Evolutionary conservation across 2,113 vertebrate genomes (phyloP).

Genomic region (Aphyosemion australe): DNA sequence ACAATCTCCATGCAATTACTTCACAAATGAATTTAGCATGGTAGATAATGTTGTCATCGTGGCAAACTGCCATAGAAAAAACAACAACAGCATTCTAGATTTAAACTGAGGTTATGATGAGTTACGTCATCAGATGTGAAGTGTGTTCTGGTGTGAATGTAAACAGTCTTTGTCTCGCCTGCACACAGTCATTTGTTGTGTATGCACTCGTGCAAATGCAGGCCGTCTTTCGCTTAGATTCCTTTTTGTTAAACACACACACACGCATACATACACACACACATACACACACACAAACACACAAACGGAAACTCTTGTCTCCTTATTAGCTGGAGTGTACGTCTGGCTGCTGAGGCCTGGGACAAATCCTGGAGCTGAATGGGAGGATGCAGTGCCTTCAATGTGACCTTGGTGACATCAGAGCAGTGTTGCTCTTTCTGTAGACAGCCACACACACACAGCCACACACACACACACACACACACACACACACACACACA

Average conservation of each 20-base stretch:
- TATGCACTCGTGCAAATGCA: slow-evolving; percentile 36
- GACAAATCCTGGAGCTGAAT: slow-evolving; percentile 48
- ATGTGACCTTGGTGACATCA: slow-evolving; percentile 69
- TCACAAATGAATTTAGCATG: slow-evolving; percentile 24
- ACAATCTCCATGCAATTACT: slow-evolving; percentile 18
- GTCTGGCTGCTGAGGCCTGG: slow-evolving; percentile 27
- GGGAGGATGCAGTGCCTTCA: slow-evolving; percentile 58
- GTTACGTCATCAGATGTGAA: slow-evolving; percentile 21
- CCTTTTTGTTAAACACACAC: not conserved
- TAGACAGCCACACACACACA: too few relatives aligned
- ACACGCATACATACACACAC: not conserved
- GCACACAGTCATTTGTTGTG: slow-evolving; percentile 27
- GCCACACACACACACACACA: slow-evolving; percentile 23
- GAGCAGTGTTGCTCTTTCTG: slow-evolving; percentile 7
- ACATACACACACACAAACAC: not conserved
- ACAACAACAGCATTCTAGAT: slow-evolving; percentile 34
- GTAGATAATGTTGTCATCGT: slow-evolving; percentile 22
- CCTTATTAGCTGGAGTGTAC: slow-evolving; percentile 10
- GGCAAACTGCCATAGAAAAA: slow-evolving; percentile 10
- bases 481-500: slow-evolving; percentile 7
- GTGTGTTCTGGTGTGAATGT: slow-evolving; percentile 22
- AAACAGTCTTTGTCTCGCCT: slow-evolving; percentile 45
- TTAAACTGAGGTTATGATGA: slow-evolving; percentile 29
- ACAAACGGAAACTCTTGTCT: slow-evolving; percentile 1
- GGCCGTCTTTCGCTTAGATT: not conserved